Evolutionary conservation across 1,140 invertebrate species (phyloP), one percentile per base, ranked within the genome.

Genomic region (Acromyrmex echinatior): DNA sequence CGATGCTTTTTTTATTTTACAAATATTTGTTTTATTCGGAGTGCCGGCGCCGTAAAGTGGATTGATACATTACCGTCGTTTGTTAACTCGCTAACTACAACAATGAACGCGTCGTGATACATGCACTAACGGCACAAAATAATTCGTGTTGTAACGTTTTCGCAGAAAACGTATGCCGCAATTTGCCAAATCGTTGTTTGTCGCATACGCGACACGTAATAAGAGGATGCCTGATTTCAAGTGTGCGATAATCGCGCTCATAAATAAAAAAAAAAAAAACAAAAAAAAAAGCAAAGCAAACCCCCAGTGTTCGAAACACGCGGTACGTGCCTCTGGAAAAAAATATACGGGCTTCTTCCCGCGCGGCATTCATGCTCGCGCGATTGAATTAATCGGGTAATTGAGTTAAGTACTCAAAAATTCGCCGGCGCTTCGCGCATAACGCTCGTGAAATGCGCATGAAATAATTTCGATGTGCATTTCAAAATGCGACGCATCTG

Each of bases 401-500:
- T 84, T 84, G 70, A 76, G 80, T 84, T 84, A 84, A 84, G 80
- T 84, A 76, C 80, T 84, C 80, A 84, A 84, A 84, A 84, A 84
- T 84, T 74, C 58, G 70, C 28, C 70, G 80, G n/a, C 70, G 80
- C 53, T 74, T 62, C 68, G 49, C 82, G 82, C 82, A 66, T 86
- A 86, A 65, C 73, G 82, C 73, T 79, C 39, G 74, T 79, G 73
- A 86, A 86, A 66, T 79, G 71, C 82, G 82, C 82, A 79, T 86
- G 82, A 86, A 86, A 86, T 86, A 86, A 78, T 86, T 86, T 66
- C 84, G 76, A 86, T 86, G 77, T 70, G 65, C 76, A 86, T 86
- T 86, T 86, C 85, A 80, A 86, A 86, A 70, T 66, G 85, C 25
- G 25, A 53, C 77, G 77, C 85, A 70, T 35, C 85, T 60, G 85